Conservation (phyloP, 2,888 invertebrate species). For the Anthophora plumipes region DNA sequence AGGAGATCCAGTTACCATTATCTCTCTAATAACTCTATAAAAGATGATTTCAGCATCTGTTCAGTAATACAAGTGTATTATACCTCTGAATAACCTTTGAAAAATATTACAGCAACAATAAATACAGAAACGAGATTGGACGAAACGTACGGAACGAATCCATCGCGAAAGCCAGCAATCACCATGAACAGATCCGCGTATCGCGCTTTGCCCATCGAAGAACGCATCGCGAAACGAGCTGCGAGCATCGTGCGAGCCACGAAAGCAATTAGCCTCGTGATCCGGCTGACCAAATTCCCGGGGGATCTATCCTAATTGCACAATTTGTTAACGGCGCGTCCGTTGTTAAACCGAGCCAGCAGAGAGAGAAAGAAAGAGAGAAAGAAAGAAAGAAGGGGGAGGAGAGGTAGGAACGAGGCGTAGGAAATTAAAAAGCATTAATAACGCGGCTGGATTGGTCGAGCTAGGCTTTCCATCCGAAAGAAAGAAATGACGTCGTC, state of each 20-base stretch:
- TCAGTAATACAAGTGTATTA: too few species aligned
- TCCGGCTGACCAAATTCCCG: conserved; percentile 52
- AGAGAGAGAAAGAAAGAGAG: too few species aligned
- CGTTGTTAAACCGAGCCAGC: conserved; percentile 17
- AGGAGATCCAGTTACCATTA: too few species aligned
- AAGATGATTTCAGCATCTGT: too few species aligned
- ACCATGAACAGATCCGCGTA: not conserved
- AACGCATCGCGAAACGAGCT: conserved; percentile 6
- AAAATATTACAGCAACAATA: too few species aligned
- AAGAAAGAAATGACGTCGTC: not conserved
- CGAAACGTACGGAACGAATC: not conserved
- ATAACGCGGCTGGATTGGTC: conserved; percentile 70
- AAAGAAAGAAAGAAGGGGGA: too few species aligned
- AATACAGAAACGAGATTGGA: not conserved
- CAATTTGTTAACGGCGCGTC: conserved; percentile 78
- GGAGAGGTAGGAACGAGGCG: conserved; percentile 64
- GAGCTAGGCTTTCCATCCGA: conserved; percentile 26
- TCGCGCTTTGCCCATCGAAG: not conserved
- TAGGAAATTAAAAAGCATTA: conserved; percentile 82
- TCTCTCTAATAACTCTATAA: too few species aligned
- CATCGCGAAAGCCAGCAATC: not conserved
- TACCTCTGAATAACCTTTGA: too few species aligned
- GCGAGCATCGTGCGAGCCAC: conserved; percentile 35
- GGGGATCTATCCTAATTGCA: conserved; percentile 74
- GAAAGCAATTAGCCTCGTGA: conserved; percentile 40